Evolutionary conservation across 2,888 invertebrate genomes (phyloP), one percentile per base, ranked within the genome.

Genomic region (Pinctada fucata): DNA sequence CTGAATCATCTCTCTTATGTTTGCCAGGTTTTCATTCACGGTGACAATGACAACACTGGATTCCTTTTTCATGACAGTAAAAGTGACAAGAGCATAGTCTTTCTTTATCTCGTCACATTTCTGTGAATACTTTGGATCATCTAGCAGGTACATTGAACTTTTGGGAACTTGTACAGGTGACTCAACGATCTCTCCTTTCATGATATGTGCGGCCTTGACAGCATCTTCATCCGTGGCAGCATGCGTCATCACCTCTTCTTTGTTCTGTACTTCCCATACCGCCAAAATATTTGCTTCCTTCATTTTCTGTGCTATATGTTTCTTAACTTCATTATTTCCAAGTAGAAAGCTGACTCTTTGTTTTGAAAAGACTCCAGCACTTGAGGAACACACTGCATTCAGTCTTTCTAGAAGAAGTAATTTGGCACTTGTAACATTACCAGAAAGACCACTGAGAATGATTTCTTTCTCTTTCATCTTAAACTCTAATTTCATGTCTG

Each of bases 321-420:
- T 16, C 51, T 78, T 80, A 1, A 78, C 75, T 3, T 72, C 72
- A n/a, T 51, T 63, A 50, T 13, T 58, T 6, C 47, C 49, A 6
- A 79, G 13, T 5, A 79, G 50, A 65, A 66, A 79, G 49, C 70
- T 45, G 13, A 75, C 49, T 16, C n/a, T 75, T 31, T 63, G 65
- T 72, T 64, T 71, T 45, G 79, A 75, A 71, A 79, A 79, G 2
- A 50, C 58, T 63, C 79, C 79, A 13, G 72, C 79, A 49, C 47
- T 51, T n/a, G 45, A 51, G 31, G 4, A 3, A 49, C 52, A 52
- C 8, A 79, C 50, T 47, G 49, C 10, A n/a, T 75, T 63, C 6
- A 75, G 16, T 13, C 45, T 58, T 72, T 75, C 79, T 67, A 52
- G 72, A 64, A 79, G 58, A 3, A 51, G 45, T 6, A 79, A 31